Conservation (phyloP, 2,797 vertebrate species). For the Molossus molossus region DNA sequence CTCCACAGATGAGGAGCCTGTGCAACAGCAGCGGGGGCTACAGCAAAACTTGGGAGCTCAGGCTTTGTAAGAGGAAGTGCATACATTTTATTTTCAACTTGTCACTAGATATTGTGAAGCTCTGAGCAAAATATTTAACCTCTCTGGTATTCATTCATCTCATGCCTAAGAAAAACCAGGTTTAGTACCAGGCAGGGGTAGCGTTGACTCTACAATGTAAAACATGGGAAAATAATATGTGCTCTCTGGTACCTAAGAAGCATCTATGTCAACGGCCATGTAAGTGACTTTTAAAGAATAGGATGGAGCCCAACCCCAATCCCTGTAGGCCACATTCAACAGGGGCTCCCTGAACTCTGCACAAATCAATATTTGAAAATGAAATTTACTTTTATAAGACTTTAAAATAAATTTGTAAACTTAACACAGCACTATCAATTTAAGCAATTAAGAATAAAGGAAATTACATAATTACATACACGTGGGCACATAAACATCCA, state of each 20-base stretch:
- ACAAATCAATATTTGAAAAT: not conserved
- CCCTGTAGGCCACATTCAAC: not conserved
- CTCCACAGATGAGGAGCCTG: not conserved
- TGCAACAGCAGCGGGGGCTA: not conserved
- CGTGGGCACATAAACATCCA: not conserved
- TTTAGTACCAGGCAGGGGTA: not conserved
- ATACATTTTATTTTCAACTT: not conserved
- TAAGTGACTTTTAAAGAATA: not conserved
- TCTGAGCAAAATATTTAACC: not conserved
- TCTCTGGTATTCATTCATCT: not conserved
- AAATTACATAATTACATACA: conserved; percentile 3
- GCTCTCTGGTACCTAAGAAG: not conserved
- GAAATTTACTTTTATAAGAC: not conserved
- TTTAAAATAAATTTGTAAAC: conserved; percentile 58
- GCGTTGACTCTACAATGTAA: not conserved
- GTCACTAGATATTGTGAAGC: not conserved
- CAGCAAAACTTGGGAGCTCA: not conserved
- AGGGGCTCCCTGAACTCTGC: not conserved
- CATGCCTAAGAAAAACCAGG: not conserved
- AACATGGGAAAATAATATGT: not conserved
- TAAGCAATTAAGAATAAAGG: not conserved
- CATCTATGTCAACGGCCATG: not conserved
- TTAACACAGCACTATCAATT: conserved; percentile 9
- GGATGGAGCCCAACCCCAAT: not conserved
- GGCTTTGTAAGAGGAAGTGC: not conserved